Conservation (phyloP, 2,888 invertebrate genomes). For the Caradrina clavipalpis region DNA sequence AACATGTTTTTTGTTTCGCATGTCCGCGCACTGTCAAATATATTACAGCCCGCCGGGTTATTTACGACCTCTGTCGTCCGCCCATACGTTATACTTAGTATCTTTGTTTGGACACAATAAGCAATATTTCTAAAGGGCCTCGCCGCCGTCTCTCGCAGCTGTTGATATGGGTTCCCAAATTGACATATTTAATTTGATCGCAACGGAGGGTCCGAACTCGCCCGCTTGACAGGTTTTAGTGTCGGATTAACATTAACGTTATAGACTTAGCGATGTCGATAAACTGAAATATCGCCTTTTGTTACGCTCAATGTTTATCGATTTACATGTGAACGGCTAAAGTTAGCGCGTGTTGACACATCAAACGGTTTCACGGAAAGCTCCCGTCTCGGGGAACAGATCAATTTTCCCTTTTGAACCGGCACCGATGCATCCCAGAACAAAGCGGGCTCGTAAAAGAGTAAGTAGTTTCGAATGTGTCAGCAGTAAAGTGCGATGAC, state of each 20-base stretch:
- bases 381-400: conserved; percentile 75
- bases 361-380: conserved; percentile 81
- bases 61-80: conserved; percentile 90
- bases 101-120: conserved; percentile 91
- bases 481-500: conserved; percentile 85
- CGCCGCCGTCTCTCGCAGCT: conserved; percentile 89
- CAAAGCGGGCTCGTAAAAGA: conserved; percentile 86
- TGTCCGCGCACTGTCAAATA: conserved; percentile 91
- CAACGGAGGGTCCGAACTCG: conserved; percentile 85
- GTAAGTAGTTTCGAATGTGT: conserved; percentile 88
- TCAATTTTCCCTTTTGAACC: conserved; percentile 87
- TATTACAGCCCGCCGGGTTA: conserved; percentile 90
- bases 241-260: conserved; percentile 87
- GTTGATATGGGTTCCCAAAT: conserved; percentile 91
- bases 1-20: conserved; percentile 91
- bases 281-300: conserved; percentile 76
- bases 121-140: conserved; percentile 90
- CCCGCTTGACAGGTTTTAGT: conserved; percentile 90
- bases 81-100: conserved; percentile 91
- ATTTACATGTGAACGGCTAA: conserved; percentile 71
- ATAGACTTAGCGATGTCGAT: conserved; percentile 84
- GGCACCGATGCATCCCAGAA: conserved; percentile 76
- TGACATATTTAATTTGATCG: conserved; percentile 91
- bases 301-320: conserved; percentile 71
- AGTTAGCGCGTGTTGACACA: conserved; percentile 77